Conservation (phyloP, 2,888 invertebrate species). For the Sipha maydis region DNA sequence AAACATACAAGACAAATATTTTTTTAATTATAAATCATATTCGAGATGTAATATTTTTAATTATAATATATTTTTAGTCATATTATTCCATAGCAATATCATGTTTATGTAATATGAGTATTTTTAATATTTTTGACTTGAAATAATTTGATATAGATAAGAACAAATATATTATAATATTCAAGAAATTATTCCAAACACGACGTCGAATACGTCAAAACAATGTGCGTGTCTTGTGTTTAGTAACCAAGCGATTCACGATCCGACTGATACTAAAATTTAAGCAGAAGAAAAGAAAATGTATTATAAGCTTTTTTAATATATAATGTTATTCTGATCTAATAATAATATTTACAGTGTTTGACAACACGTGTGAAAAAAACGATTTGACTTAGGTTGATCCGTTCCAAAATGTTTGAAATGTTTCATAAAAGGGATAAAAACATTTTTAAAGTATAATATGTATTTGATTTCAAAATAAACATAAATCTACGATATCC, state of each 20-base stretch:
- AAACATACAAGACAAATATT: not conserved
- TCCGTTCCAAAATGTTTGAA: not conserved
- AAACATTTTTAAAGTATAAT: constrained; percentile 23
- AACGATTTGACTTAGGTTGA: not conserved
- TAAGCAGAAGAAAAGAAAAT: not conserved
- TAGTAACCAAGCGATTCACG: too few species aligned
- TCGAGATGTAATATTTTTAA: too few species aligned
- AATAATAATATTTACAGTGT: not conserved
- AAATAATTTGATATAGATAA: too few species aligned
- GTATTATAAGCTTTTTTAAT: not conserved
- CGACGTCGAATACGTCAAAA: too few species aligned
- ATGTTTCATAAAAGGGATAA: constrained; percentile 4
- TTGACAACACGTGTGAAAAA: not conserved
- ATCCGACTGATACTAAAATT: too few species aligned
- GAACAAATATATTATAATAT: too few species aligned
- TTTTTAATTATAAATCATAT: not conserved
- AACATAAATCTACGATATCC: constrained; percentile 28
- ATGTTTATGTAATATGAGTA: too few species aligned
- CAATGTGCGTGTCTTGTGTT: too few species aligned
- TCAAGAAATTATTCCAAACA: too few species aligned
- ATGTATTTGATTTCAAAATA: constrained; percentile 28
- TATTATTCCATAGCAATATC: too few species aligned
- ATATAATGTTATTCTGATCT: not conserved
- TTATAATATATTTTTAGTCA: too few species aligned
- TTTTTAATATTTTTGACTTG: too few species aligned